Evolutionary conservation across 2,113 vertebrate genomes (phyloP).

Genomic region (Phyllostomus hastatus): DNA sequence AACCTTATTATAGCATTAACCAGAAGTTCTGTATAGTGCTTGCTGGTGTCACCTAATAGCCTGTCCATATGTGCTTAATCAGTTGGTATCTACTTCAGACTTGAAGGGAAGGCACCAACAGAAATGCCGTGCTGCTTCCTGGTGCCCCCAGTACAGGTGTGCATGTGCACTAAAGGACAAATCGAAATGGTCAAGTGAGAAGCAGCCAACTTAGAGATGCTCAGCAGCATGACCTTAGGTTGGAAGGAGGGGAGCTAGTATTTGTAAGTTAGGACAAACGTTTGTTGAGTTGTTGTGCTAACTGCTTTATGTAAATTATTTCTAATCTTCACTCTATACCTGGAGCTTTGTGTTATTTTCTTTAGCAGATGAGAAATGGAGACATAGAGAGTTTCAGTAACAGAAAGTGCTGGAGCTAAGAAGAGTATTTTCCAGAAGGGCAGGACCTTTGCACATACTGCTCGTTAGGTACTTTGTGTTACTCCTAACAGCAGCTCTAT

Average conservation of each 20-base stretch:
- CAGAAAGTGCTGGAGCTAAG: neutral
- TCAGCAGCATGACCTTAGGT: neutral
- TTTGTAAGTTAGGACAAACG: neutral
- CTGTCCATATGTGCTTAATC: neutral
- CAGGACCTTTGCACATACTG: neutral
- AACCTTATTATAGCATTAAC: neutral
- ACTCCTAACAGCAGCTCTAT: neutral
- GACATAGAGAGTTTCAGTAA: neutral
- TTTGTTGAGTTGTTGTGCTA: neutral
- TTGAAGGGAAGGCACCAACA: neutral
- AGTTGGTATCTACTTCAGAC: neutral
- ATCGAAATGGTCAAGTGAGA: neutral
- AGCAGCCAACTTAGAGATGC: neutral
- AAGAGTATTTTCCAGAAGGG: neutral
- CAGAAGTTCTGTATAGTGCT: neutral
- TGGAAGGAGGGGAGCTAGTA: neutral
- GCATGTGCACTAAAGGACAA: neutral
- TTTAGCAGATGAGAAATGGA: neutral
- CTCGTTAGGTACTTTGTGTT: neutral
- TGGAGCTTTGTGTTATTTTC: slow-evolving; percentile 12
- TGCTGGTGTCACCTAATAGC: neutral
- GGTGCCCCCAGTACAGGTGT: neutral
- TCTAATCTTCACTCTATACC: neutral
- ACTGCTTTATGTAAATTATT: slow-evolving; percentile 2
- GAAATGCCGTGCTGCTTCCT: neutral